A percentile compares a stretch with the other conserved stretches of the same genome.
These are phyloP conservation scores for Alviniconcha marisindica DNA, from an alignment of 1,140 invertebrate species.

Conservation along the genomic window DNA sequence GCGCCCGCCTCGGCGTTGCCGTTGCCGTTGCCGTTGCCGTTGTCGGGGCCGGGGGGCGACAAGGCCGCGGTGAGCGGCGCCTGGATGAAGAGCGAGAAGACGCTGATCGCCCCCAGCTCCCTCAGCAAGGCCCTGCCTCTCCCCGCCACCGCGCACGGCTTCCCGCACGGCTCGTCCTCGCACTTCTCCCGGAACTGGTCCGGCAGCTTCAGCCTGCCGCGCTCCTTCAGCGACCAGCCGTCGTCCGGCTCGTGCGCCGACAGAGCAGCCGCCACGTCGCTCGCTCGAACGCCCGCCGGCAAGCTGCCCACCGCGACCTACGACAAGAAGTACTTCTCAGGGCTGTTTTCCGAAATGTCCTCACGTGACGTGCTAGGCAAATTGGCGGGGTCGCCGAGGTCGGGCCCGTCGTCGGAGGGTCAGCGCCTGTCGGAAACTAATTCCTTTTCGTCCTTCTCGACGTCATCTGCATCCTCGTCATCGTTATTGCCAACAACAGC, in stretches of 20 bases:
- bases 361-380: too few species aligned
- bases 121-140: neutral
- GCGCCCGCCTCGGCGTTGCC: neutral
- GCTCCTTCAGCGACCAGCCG: neutral
- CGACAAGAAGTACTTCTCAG: neutral
- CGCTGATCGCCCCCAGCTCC: neutral
- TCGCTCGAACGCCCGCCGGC: too few species aligned
- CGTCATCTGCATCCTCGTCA: neutral
- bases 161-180: neutral
- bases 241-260: neutral
- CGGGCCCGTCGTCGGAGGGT: too few species aligned
- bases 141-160: neutral
- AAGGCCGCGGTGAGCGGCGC: neutral
- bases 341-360: too few species aligned
- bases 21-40: neutral
- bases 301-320: neutral
- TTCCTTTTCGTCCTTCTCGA: too few species aligned
- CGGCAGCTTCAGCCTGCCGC: neutral
- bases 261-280: neutral
- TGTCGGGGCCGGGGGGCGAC: neutral
- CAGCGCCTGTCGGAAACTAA: too few species aligned
- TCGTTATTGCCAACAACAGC: neutral
- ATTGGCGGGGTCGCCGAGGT: too few species aligned
- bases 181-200: slow-evolving; percentile 11
- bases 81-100: slow-evolving; percentile 23